Conservation (phyloP, 2,888 invertebrate genomes). For the Campoletis raptor region DNA sequence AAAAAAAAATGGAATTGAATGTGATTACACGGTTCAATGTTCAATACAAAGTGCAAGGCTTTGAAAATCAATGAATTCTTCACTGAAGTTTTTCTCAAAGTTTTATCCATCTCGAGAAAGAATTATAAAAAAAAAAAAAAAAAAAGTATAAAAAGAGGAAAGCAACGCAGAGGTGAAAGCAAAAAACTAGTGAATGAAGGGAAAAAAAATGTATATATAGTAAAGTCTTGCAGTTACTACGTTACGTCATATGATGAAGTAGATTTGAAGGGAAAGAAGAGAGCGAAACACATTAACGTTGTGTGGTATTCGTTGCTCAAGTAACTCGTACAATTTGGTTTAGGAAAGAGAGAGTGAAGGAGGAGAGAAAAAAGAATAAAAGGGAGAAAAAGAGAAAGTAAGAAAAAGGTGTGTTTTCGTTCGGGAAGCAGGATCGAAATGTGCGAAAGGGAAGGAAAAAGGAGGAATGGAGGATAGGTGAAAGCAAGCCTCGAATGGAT, state of each 20-base stretch:
- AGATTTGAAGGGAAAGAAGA: constrained; percentile 54
- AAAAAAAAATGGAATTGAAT: neutral
- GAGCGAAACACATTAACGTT: constrained; percentile 43
- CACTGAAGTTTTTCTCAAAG: constrained; percentile 37
- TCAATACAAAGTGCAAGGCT: neutral
- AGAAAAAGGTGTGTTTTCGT: constrained; percentile 51
- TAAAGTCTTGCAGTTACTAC: constrained; percentile 45
- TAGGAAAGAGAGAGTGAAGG: constrained; percentile 11
- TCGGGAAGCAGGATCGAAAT: constrained; percentile 47
- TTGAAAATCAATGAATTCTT: constrained; percentile 29
- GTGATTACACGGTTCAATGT: neutral
- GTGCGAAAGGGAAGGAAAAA: constrained; percentile 32
- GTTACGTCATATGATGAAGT: constrained; percentile 49
- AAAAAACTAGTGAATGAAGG: neutral
- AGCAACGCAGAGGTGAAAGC: neutral
- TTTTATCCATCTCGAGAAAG: neutral
- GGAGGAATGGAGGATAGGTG: constrained; percentile 66
- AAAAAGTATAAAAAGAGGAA: neutral
- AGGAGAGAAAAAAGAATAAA: constrained; percentile 14
- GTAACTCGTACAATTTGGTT: constrained; percentile 48
- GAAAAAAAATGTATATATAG: too few relatives aligned
- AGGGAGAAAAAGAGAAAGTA: constrained; percentile 13
- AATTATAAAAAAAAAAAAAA: neutral
- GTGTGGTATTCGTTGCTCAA: constrained; percentile 37
- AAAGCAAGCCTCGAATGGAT: constrained; percentile 73